These are phyloP conservation scores for Acrossocheilus fasciatus DNA, from an alignment of 2,797 vertebrate genomes.

Conservation along the genomic window DNA sequence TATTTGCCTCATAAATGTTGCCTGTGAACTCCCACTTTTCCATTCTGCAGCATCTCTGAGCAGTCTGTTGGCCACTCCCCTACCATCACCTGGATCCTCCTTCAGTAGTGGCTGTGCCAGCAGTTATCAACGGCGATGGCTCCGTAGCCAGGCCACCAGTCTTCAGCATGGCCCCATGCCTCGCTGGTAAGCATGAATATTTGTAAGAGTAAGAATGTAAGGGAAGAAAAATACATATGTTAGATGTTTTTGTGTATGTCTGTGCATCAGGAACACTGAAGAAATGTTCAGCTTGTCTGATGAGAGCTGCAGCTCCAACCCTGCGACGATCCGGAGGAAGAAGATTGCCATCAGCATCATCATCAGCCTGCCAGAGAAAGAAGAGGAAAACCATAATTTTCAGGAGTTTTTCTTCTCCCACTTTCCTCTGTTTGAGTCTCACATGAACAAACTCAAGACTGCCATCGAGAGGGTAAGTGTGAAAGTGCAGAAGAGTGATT, in stretches of 20 bases:
- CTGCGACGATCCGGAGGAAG: conserved; percentile 83
- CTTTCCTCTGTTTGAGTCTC: conserved; percentile 88
- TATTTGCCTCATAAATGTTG: neutral
- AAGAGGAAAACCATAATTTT: conserved; percentile 82
- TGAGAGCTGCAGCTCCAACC: conserved; percentile 85
- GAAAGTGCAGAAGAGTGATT: neutral
- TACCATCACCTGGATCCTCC: conserved; percentile 85
- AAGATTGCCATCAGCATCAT: conserved; percentile 88
- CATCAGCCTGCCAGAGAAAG: conserved; percentile 83
- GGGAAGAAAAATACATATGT: neutral
- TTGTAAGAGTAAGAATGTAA: neutral
- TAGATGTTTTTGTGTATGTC: neutral
- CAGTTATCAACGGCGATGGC: conserved; percentile 87
- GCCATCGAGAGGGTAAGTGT: conserved; percentile 85
- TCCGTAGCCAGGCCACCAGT: conserved; percentile 87
- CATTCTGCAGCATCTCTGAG: conserved; percentile 81
- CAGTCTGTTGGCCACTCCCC: conserved; percentile 86
- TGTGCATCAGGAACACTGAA: conserved; percentile 79
- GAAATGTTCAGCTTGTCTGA: conserved; percentile 89
- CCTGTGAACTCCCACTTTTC: conserved; percentile 14
- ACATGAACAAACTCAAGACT: conserved; percentile 88
- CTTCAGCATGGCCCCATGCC: conserved; percentile 83
- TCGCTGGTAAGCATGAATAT: conserved; percentile 43
- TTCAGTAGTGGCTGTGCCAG: conserved; percentile 81
- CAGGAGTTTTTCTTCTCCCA: conserved; percentile 84